Conservation (phyloP, 1,140 invertebrate genomes). For the Planococcus citri region DNA sequence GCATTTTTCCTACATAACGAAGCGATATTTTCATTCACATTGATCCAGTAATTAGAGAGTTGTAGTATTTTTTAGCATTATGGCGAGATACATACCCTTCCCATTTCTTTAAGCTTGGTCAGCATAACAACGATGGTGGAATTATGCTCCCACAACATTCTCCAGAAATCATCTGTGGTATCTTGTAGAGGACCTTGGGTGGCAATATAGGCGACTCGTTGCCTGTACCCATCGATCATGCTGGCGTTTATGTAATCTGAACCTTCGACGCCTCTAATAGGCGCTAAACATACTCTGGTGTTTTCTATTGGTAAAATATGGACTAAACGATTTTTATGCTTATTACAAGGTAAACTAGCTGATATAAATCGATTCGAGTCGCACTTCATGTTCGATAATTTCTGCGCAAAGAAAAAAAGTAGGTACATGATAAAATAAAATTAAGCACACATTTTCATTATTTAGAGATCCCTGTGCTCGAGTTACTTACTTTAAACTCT, state of each 20-base stretch:
- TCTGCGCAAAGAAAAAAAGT: conserved; percentile 42
- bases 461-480: not conserved
- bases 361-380: conserved; percentile 89
- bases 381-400: conserved; percentile 85
- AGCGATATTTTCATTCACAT: not conserved
- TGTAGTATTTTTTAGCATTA: no score
- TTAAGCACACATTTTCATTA: not conserved
- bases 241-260: conserved; percentile 99
- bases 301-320: conserved; percentile 96
- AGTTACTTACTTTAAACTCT: conserved; percentile 70
- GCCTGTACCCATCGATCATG: conserved; percentile 89
- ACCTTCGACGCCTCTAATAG: conserved; percentile 81
- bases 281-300: conserved; percentile 84
- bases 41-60: no score
- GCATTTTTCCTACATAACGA: conserved; percentile 90
- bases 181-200: conserved; percentile 93
- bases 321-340: conserved; percentile 88
- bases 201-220: conserved; percentile 90
- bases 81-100: conserved; percentile 51
- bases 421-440: conserved; percentile 17
- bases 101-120: conserved; percentile 94
- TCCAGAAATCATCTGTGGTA: conserved; percentile 97
- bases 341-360: conserved; percentile 91
- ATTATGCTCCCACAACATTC: conserved; percentile 99
- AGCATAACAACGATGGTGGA: conserved; percentile 99